Evolutionary conservation across 1,140 invertebrate species (phyloP).

Genomic region (Anthonomus grandis): DNA sequence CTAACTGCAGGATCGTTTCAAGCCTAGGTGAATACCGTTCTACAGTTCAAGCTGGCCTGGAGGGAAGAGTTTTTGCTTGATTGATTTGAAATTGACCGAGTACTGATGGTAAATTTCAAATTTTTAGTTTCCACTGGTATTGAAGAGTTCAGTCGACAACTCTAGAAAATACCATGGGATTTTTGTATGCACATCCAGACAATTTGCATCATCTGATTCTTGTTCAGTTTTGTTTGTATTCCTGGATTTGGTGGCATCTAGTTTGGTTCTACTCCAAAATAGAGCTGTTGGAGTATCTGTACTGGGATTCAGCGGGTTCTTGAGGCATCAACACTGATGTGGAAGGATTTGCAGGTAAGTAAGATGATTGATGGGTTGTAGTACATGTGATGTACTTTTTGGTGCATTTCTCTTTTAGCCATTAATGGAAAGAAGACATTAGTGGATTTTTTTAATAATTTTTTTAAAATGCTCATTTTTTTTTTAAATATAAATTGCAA

Average conservation of each 20-base stretch:
- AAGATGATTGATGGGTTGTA: no score
- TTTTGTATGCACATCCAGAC: neutral
- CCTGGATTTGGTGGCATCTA: neutral
- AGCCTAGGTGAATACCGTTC: neutral
- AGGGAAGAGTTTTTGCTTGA: neutral
- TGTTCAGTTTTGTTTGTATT: neutral
- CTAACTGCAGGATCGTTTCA: neutral
- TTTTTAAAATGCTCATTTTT: no score
- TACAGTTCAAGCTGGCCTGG: neutral
- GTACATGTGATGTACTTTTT: no score
- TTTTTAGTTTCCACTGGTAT: constrained; percentile 10
- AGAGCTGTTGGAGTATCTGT: no score
- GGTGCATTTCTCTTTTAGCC: no score
- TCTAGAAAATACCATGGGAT: constrained; percentile 8
- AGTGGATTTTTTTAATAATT: no score
- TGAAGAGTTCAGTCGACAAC: constrained; percentile 18
- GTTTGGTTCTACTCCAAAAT: neutral
- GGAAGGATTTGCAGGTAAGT: neutral
- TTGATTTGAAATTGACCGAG: neutral
- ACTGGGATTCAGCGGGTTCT: neutral
- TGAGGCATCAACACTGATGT: neutral
- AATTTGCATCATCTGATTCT: neutral
- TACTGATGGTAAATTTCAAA: neutral
- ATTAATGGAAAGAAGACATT: no score
- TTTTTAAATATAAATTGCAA: no score